phyloP scores from a whole-genome alignment of 2,797 vertebrate genomes.

The Macroramphosus scolopax region DNA sequence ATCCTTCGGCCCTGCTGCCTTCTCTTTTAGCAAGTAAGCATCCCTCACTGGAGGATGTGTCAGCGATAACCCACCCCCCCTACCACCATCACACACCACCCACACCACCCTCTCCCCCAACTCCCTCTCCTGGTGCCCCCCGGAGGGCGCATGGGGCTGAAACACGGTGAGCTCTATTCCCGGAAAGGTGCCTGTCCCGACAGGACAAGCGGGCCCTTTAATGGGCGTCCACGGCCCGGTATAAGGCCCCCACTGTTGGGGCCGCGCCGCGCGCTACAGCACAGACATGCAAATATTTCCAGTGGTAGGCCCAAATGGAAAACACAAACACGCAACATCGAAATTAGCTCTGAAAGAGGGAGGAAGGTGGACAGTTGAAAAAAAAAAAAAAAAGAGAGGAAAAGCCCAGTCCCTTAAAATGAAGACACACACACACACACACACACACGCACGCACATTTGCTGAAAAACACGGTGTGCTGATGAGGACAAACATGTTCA shows the following conservation, averaged over 20 bases:
- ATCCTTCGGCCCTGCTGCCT: constrained; percentile 36
- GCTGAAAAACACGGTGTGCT: constrained; percentile 60
- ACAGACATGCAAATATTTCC: constrained; percentile 86
- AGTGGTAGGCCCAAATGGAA: constrained; percentile 83
- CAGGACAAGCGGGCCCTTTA: constrained; percentile 79
- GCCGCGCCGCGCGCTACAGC: constrained; percentile 68
- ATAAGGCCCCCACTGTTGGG: constrained; percentile 82
- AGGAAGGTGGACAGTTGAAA: constrained; percentile 44
- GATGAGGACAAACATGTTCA: constrained; percentile 69
- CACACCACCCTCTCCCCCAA: constrained; percentile 31
- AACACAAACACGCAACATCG: constrained; percentile 83
- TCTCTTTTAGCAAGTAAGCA: constrained; percentile 37
- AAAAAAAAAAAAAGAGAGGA: constrained; percentile 43
- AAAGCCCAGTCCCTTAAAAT: constrained; percentile 66
- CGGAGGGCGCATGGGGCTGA: constrained; percentile 54
- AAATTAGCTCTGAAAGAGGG: constrained; percentile 75
- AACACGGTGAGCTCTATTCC: constrained; percentile 80
- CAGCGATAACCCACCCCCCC: constrained; percentile 54
- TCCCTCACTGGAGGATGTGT: constrained; percentile 65
- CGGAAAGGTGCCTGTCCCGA: constrained; percentile 76
- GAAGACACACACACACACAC: constrained; percentile 47
- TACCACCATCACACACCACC: constrained; percentile 43
- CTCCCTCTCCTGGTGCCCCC: constrained; percentile 59
- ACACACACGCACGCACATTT: constrained; percentile 38
- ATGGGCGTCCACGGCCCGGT: constrained; percentile 70